A percentile compares a stretch with the other conserved stretches of the same genome.
Conservation (phyloP, 2,113 vertebrate species). For the Spizaetus ornatus region DNA sequence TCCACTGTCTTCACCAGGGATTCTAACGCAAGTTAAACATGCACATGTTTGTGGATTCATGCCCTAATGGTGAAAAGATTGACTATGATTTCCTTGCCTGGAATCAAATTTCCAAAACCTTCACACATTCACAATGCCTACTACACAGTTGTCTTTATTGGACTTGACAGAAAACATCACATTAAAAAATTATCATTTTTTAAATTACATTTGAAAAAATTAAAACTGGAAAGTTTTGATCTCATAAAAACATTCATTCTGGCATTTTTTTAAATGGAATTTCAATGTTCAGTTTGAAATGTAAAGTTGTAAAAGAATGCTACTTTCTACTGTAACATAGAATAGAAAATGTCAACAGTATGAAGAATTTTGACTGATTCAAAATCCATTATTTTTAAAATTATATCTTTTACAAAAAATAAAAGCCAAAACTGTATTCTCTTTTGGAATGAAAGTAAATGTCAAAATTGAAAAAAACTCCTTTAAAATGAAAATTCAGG, state of each 20-base stretch:
- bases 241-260: neutral
- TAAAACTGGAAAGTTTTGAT: neutral
- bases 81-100: neutral
- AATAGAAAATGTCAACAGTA: neutral
- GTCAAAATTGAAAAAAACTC: neutral
- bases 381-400: neutral
- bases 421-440: neutral
- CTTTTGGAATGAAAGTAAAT: neutral
- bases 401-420: neutral
- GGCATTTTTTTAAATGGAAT: neutral
- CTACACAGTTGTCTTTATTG: neutral
- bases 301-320: neutral
- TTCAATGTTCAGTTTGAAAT: neutral
- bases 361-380: neutral
- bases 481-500: neutral
- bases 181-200: neutral
- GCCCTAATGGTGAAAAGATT: neutral
- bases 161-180: neutral
- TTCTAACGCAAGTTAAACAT: neutral
- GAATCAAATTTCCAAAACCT: neutral
- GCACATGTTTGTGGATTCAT: rapidly evolving
- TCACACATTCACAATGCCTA: neutral
- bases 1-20: neutral
- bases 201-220: neutral
- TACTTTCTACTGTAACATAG: neutral